Evolutionary conservation across 2,888 invertebrate genomes (phyloP).

Genomic region (Acheta domesticus): DNA sequence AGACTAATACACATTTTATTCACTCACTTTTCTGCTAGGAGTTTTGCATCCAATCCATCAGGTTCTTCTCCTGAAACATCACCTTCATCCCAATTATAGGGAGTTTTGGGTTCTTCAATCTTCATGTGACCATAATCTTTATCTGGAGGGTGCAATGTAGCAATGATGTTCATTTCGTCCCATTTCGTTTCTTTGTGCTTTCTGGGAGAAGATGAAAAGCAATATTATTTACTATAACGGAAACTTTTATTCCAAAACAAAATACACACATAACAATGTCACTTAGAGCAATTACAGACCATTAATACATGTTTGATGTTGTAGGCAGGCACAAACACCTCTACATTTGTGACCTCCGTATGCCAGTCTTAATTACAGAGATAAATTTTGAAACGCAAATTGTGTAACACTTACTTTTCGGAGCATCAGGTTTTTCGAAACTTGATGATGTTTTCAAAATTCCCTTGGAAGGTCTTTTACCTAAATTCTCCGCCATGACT

Average conservation of each 20-base stretch:
- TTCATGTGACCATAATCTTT: constrained; percentile 99
- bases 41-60: constrained; percentile 59
- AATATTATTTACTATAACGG: not conserved
- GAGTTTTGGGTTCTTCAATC: constrained; percentile 96
- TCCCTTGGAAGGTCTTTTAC: constrained; percentile 81
- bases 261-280: not conserved
- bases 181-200: constrained; percentile 69
- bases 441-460: constrained; percentile 90
- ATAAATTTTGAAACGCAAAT: too few relatives aligned
- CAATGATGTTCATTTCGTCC: constrained; percentile 98
- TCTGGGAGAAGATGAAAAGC: constrained; percentile 31
- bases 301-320: not conserved
- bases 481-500: constrained; percentile 63
- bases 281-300: not conserved
- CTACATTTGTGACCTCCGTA: too few relatives aligned
- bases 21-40: constrained; percentile 71
- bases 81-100: constrained; percentile 67
- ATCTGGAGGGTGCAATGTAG: constrained; percentile 94
- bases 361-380: too few relatives aligned
- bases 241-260: constrained; percentile 22
- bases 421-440: constrained; percentile 66
- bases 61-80: constrained; percentile 59
- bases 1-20: too few relatives aligned
- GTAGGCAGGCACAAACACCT: too few relatives aligned
- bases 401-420: constrained; percentile 42